A percentile compares a stretch with the other conserved stretches of the same genome.
Evolutionary conservation across 2,888 invertebrate species (phyloP).

Genomic region (Selenia dentaria): DNA sequence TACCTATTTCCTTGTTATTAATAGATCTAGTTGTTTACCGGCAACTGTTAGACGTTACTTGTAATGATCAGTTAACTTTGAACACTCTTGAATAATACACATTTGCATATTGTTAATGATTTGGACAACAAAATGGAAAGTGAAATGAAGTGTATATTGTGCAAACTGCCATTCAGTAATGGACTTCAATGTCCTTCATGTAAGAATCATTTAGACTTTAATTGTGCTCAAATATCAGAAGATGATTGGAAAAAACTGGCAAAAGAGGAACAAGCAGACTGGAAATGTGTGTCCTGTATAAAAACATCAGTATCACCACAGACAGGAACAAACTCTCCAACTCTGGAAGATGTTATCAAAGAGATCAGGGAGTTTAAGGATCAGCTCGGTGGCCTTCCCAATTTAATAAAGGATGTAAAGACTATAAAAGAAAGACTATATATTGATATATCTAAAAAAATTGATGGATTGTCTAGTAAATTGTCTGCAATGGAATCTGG

Average conservation of each 20-base stretch:
- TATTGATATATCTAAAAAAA: background rate
- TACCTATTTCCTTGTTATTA: too few relatives aligned
- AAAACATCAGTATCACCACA: slow-evolving; percentile 7
- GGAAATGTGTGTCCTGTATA: slow-evolving; percentile 27
- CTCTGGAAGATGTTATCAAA: slow-evolving; percentile 22
- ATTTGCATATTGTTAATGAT: too few relatives aligned
- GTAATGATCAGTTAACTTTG: background rate
- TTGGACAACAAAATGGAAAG: too few relatives aligned
- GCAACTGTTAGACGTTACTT: too few relatives aligned
- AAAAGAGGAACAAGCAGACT: slow-evolving; percentile 12
- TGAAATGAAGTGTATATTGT: slow-evolving; percentile 24
- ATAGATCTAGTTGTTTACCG: too few relatives aligned
- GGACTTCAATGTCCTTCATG: slow-evolving; percentile 26
- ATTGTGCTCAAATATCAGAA: slow-evolving; percentile 26
- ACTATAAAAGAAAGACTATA: slow-evolving; percentile 22
- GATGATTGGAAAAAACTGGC: slow-evolving; percentile 20
- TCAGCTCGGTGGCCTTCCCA: slow-evolving; percentile 19
- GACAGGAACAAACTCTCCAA: background rate
- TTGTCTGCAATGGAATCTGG: slow-evolving; percentile 1
- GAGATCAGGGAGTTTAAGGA: slow-evolving; percentile 28
- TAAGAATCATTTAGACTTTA: slow-evolving; percentile 25
- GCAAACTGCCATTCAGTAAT: slow-evolving; percentile 14
- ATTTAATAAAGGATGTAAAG: slow-evolving; percentile 15
- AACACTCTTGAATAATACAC: background rate
- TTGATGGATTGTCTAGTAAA: background rate